Conservation (phyloP, 1,140 invertebrate species). For the Ridgeia piscesae region DNA sequence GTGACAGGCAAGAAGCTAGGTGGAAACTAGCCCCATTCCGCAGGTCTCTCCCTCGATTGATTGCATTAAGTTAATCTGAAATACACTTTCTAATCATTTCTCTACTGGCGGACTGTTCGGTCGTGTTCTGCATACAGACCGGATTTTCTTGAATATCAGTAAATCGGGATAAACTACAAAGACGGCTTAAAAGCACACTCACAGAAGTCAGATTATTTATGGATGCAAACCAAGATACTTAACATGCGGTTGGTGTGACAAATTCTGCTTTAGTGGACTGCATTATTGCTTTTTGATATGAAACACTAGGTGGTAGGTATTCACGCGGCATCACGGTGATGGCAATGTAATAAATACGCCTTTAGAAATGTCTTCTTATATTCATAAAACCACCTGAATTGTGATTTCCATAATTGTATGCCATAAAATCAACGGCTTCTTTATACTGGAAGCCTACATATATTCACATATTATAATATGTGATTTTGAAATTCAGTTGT, state of each 20-base stretch:
- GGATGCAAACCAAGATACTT: not conserved
- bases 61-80: not conserved
- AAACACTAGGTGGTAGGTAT: not conserved
- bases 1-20: not conserved
- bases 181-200: not conserved
- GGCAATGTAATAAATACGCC: not conserved
- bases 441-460: too few relatives aligned
- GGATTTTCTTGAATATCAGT: not conserved
- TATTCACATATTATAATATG: too few relatives aligned
- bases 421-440: too few relatives aligned
- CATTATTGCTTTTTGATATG: not conserved
- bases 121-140: not conserved
- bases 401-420: too few relatives aligned
- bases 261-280: not conserved
- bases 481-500: too few relatives aligned
- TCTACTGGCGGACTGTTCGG: not conserved
- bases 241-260: not conserved
- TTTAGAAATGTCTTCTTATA: not conserved
- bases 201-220: not conserved
- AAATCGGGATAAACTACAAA: not conserved
- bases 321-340: not conserved
- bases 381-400: not conserved
- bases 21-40: not conserved
- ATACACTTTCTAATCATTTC: not conserved
- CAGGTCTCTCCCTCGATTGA: not conserved